A percentile compares a stretch with the other conserved stretches of the same genome.
Evolutionary conservation across 1,140 invertebrate genomes (phyloP).

Genomic region (Conus ventricosus): DNA sequence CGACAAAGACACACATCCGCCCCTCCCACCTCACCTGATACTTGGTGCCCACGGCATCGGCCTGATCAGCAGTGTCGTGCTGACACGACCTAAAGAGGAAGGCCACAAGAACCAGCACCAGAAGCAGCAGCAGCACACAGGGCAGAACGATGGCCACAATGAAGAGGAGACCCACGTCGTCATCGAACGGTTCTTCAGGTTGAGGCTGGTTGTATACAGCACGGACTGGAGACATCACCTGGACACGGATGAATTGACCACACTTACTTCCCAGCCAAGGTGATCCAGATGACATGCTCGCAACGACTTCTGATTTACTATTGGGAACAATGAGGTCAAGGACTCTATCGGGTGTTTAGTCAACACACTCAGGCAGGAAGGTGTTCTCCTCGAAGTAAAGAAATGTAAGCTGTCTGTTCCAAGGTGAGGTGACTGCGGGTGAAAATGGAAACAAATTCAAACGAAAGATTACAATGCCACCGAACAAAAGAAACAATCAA

Average conservation of each 20-base stretch:
- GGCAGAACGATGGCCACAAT: slow-evolving; percentile 34
- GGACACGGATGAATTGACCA: background rate
- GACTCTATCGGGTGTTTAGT: no score
- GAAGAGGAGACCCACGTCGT: slow-evolving; percentile 7
- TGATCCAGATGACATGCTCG: background rate
- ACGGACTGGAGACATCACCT: slow-evolving; percentile 17
- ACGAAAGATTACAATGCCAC: no score
- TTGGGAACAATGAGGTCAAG: no score
- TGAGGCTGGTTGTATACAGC: background rate
- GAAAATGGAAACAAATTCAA: no score
- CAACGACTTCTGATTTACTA: no score
- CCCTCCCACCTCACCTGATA: slow-evolving; percentile 17
- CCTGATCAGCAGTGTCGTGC: background rate
- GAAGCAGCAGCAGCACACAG: slow-evolving; percentile 16
- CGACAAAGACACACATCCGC: background rate
- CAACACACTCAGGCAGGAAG: no score
- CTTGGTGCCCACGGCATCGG: slow-evolving; percentile 28
- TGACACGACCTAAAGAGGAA: background rate
- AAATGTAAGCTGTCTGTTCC: no score
- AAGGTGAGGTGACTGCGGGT: no score
- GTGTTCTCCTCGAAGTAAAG: no score
- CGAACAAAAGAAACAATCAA: no score
- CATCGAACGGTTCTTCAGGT: background rate
- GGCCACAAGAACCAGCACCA: background rate
- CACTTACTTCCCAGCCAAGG: background rate